These are phyloP conservation scores for Patella depressa DNA, from an alignment of 2,888 invertebrate genomes.

Conservation along the genomic window DNA sequence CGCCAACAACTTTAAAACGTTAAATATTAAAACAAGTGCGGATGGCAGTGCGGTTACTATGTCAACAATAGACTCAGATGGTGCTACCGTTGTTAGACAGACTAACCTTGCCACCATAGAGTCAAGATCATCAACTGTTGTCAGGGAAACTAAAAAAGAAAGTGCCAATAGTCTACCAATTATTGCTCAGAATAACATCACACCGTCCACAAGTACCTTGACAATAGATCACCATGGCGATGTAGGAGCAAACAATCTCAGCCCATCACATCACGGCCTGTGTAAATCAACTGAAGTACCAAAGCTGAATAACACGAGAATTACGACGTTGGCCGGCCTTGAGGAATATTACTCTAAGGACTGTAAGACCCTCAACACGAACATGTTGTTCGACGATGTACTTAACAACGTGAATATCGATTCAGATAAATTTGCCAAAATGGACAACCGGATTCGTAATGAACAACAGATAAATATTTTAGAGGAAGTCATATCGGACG, in stretches of 20 bases:
- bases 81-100: background rate
- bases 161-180: background rate
- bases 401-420: conserved; percentile 74
- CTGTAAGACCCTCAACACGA: conserved; percentile 76
- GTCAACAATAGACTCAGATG: background rate
- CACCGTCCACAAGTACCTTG: background rate
- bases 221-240: background rate
- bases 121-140: too few species aligned
- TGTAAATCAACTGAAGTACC: background rate
- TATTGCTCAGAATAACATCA: conserved; percentile 5
- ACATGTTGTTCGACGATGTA: conserved; percentile 71
- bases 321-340: conserved; percentile 50
- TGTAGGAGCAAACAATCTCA: background rate
- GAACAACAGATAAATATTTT: conserved; percentile 73
- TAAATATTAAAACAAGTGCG: background rate
- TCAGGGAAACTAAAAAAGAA: too few species aligned
- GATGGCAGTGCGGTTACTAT: background rate
- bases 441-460: conserved; percentile 69
- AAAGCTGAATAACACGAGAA: conserved; percentile 39
- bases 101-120: background rate
- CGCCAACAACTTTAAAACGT: conserved; percentile 41
- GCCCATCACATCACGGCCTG: background rate
- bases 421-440: conserved; percentile 76
- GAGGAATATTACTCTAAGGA: conserved; percentile 75
- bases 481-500: conserved; percentile 38